Evolutionary conservation across 2,113 vertebrate genomes (phyloP).

Genomic region (Urocolius indicus): DNA sequence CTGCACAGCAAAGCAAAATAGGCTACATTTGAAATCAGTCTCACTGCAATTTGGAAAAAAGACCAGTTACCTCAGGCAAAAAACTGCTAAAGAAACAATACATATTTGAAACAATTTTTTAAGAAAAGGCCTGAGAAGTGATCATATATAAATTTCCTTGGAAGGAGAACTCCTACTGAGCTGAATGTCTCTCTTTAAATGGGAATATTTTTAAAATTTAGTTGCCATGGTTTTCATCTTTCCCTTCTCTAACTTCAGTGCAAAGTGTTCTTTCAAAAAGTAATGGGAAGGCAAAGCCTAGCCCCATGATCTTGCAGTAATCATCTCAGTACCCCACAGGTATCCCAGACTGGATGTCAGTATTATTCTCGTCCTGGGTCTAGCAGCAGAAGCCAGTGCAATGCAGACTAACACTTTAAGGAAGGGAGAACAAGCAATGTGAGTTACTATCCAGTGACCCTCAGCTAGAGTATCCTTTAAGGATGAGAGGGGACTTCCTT

Average conservation of each 20-base stretch:
- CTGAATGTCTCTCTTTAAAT: not conserved
- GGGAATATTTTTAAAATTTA: not conserved
- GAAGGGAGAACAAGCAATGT: rapidly evolving
- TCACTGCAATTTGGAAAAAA: not conserved
- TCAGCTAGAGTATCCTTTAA: not conserved
- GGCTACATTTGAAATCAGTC: not conserved
- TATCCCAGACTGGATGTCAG: not conserved
- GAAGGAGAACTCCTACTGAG: not conserved
- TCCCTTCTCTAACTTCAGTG: not conserved
- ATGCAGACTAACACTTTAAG: rapidly evolving
- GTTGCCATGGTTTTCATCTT: not conserved
- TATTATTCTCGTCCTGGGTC: not conserved
- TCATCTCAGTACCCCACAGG: not conserved
- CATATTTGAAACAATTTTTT: not conserved
- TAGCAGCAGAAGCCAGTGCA: not conserved
- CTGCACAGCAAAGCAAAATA: not conserved
- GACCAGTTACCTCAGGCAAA: not conserved
- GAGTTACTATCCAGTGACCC: not conserved
- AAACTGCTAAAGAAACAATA: not conserved
- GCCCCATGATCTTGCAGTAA: not conserved
- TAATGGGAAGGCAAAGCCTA: not conserved
- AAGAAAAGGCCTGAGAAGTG: not conserved
- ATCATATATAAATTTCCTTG: not conserved
- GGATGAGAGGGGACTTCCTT: not conserved
- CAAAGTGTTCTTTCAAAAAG: not conserved